phyloP scores from a whole-genome alignment of 2,888 invertebrate species.

The Elegia similella region DNA sequence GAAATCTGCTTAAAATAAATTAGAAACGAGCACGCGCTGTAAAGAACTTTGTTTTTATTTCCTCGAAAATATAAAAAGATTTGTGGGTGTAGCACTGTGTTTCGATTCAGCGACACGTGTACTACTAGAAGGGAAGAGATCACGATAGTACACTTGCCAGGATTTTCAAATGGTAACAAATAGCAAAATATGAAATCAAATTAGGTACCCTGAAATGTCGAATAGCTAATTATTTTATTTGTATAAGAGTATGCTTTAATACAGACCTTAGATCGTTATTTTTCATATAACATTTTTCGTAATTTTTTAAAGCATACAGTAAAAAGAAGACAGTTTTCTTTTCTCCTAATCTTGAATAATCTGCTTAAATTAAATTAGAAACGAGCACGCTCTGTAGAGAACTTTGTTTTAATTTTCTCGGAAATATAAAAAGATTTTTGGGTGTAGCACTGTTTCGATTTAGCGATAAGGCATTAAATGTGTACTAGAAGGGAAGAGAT shows the following conservation, averaged over 20 bases:
- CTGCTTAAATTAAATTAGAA: conserved; percentile 53
- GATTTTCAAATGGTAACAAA: too few species aligned
- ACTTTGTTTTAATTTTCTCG: conserved; percentile 52
- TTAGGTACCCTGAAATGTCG: too few species aligned
- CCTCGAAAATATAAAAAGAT: conserved; percentile 39
- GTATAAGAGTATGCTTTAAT: too few species aligned
- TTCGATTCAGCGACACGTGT: background rate
- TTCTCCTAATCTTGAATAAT: conserved; percentile 48
- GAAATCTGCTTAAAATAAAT: conserved; percentile 54
- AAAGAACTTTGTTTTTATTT: conserved; percentile 53
- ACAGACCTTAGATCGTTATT: too few species aligned
- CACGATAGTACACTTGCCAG: too few species aligned
- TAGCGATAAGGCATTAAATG: background rate
- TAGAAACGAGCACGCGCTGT: conserved; percentile 39
- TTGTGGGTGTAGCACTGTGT: conserved; percentile 16
- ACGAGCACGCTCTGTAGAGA: conserved; percentile 37
- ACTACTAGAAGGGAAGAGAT: background rate
- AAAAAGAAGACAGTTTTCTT: conserved; percentile 39
- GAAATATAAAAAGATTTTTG: conserved; percentile 38
- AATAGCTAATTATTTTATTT: too few species aligned
- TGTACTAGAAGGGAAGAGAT: background rate
- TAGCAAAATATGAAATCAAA: too few species aligned
- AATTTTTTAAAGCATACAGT: too few species aligned
- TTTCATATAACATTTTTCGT: too few species aligned
- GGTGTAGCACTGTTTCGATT: background rate